Evolutionary conservation across 2,113 vertebrate genomes (phyloP).

Genomic region (Dicrurus megarhynchus): DNA sequence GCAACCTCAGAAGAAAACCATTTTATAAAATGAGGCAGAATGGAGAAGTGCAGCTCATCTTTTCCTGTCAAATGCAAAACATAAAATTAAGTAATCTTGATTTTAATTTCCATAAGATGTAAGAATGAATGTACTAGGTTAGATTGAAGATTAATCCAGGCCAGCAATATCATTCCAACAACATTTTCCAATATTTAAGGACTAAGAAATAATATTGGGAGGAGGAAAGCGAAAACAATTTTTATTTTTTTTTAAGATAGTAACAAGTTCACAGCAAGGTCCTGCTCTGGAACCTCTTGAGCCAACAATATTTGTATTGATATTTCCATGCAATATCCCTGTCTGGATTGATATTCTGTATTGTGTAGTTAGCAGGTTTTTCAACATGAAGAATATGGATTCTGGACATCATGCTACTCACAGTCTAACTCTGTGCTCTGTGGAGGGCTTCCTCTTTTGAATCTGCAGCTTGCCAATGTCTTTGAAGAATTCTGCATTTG

Average conservation of each 20-base stretch:
- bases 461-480: not conserved
- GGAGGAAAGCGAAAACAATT: accelerated
- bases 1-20: not conserved
- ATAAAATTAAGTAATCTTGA: not conserved
- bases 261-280: not conserved
- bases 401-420: not conserved
- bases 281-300: not conserved
- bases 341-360: not conserved
- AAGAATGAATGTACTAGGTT: not conserved
- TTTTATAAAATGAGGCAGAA: not conserved
- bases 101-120: not conserved
- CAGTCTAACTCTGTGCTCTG: not conserved
- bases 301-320: not conserved
- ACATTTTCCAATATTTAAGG: not conserved
- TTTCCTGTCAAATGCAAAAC: not conserved
- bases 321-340: not conserved
- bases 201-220: not conserved
- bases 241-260: not conserved
- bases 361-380: not conserved
- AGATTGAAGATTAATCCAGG: not conserved
- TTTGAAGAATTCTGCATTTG: not conserved
- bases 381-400: not conserved
- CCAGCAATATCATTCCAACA: not conserved
- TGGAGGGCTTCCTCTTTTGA: not conserved
- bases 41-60: not conserved